Percentiles rank a stretch among this genome's conserved stretches.
phyloP scores from a whole-genome alignment of 2,113 vertebrate species.

The Aldabrachelys gigantea region DNA sequence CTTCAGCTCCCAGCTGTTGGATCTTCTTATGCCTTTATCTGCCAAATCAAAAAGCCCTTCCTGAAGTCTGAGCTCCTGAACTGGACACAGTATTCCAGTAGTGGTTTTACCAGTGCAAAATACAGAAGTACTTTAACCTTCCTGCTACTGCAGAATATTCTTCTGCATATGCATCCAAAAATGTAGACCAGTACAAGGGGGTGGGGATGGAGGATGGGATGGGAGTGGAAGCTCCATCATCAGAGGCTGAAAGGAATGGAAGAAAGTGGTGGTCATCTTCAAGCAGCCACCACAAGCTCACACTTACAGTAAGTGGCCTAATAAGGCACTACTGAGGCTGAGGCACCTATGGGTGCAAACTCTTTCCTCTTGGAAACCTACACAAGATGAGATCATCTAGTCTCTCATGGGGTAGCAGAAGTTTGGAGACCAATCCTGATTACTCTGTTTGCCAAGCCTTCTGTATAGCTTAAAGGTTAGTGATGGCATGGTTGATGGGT shows the following conservation, averaged over 20 bases:
- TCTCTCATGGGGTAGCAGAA: background rate
- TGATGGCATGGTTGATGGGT: too few relatives aligned
- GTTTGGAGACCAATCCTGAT: background rate
- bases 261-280: background rate
- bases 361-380: background rate
- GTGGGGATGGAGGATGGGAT: background rate
- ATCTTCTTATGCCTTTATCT: background rate
- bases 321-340: background rate
- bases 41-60: background rate
- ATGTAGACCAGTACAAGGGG: background rate
- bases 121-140: background rate
- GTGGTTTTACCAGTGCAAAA: background rate
- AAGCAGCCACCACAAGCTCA: background rate
- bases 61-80: background rate
- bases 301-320: background rate
- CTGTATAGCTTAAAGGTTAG: background rate
- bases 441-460: too few relatives aligned
- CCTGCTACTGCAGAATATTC: background rate
- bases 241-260: background rate
- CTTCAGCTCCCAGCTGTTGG: background rate
- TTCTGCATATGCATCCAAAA: background rate
- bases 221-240: background rate
- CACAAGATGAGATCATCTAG: background rate
- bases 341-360: background rate
- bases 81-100: background rate